A percentile compares a stretch with the other conserved stretches of the same genome.
Evolutionary conservation across 2,888 invertebrate species (phyloP).

Genomic region (Neoscelio sp.): DNA sequence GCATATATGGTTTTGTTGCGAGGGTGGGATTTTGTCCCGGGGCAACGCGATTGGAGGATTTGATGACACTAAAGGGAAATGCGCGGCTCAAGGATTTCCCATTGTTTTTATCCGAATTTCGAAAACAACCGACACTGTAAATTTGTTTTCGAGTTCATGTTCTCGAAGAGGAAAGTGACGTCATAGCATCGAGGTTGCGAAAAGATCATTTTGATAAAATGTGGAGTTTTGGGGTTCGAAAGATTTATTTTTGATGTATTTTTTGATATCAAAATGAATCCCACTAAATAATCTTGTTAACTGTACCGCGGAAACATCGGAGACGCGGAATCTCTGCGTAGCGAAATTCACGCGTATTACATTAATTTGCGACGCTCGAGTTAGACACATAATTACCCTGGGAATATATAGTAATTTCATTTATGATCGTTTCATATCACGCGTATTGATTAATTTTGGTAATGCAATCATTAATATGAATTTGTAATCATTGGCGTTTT

Average conservation of each 20-base stretch:
- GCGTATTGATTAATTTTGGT: conserved; percentile 38
- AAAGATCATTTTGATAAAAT: too few relatives aligned
- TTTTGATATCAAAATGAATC: too few relatives aligned
- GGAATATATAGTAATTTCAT: conserved; percentile 23
- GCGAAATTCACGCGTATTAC: conserved; percentile 35
- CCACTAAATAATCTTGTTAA: not conserved
- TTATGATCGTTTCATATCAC: conserved; percentile 13
- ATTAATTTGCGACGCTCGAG: conserved; percentile 32
- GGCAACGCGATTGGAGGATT: conserved; percentile 58
- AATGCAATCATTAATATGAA: not conserved
- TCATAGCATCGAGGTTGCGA: too few relatives aligned
- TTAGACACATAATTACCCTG: conserved; percentile 28
- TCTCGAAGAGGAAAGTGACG: too few relatives aligned
- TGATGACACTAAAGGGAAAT: conserved; percentile 56
- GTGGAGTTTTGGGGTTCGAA: too few relatives aligned
- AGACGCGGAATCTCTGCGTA: conserved; percentile 10
- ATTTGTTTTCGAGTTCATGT: too few relatives aligned
- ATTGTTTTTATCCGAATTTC: conserved; percentile 11
- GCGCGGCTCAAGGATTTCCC: conserved; percentile 29
- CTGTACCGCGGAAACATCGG: not conserved
- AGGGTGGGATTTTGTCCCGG: conserved; percentile 58
- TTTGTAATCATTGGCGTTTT: too few relatives aligned
- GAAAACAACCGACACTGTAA: too few relatives aligned
- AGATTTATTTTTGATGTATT: too few relatives aligned
- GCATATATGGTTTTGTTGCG: conserved; percentile 44